These are phyloP conservation scores for Drosophila seguyi DNA, from an alignment of 1,140 invertebrate species.

Conservation along the genomic window DNA sequence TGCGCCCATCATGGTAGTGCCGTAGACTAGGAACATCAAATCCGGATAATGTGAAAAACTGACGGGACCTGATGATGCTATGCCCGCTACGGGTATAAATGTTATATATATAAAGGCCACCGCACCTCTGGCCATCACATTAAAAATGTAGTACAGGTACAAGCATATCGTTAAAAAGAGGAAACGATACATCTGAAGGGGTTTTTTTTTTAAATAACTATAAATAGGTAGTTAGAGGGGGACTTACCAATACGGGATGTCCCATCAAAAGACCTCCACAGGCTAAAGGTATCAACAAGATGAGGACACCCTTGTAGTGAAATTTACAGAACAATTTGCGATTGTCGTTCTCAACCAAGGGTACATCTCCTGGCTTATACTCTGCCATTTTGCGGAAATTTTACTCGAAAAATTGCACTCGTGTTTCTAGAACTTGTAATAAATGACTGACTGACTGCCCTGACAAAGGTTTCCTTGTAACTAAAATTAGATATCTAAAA, in stretches of 20 bases:
- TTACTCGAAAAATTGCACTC: too few species aligned
- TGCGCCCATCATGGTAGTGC: slow-evolving; percentile 31
- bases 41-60: slow-evolving; percentile 45
- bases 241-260: slow-evolving; percentile 22
- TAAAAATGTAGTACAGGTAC: slow-evolving; percentile 53
- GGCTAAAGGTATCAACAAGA: slow-evolving; percentile 42
- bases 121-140: slow-evolving; percentile 50
- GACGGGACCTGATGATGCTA: slow-evolving; percentile 15
- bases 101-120: slow-evolving; percentile 55
- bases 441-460: neutral
- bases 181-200: slow-evolving; percentile 37
- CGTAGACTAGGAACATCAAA: slow-evolving; percentile 39
- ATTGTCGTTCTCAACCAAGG: slow-evolving; percentile 37
- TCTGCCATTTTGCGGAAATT: slow-evolving; percentile 16
- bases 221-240: rapidly evolving
- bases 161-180: slow-evolving; percentile 36
- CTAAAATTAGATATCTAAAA: too few species aligned
- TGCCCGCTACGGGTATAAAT: slow-evolving; percentile 45
- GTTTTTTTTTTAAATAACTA: too few species aligned
- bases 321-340: slow-evolving; percentile 53
- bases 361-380: slow-evolving; percentile 50
- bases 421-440: neutral
- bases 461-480: neutral
- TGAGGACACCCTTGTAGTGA: slow-evolving; percentile 60
- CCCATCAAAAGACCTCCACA: slow-evolving; percentile 41